A percentile compares a stretch with the other conserved stretches of the same genome.
These are phyloP conservation scores for Kryphioiulus occultus DNA, from an alignment of 2,888 invertebrate genomes.

Conservation along the genomic window DNA sequence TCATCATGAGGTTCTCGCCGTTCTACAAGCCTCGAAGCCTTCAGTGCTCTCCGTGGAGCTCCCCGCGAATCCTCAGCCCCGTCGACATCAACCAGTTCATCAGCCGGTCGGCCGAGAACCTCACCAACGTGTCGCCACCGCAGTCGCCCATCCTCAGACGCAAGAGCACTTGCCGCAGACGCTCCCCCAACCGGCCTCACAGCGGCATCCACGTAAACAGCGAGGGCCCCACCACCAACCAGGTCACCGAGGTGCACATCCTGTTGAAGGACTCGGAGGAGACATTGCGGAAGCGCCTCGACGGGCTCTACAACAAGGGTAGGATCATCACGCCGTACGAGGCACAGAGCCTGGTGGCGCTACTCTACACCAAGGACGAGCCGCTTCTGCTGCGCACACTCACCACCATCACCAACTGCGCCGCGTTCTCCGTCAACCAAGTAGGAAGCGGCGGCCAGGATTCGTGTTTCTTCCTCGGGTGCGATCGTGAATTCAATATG, in stretches of 20 bases:
- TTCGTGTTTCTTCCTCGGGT: neutral
- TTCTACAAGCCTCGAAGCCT: slow-evolving; percentile 56
- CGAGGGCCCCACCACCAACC: slow-evolving; percentile 33
- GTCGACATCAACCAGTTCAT: slow-evolving; percentile 64
- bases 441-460: slow-evolving; percentile 57
- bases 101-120: slow-evolving; percentile 64
- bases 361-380: slow-evolving; percentile 65
- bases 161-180: slow-evolving; percentile 51
- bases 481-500: neutral
- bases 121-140: slow-evolving; percentile 57
- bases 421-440: slow-evolving; percentile 66
- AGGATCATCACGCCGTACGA: slow-evolving; percentile 64
- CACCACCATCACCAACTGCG: slow-evolving; percentile 66
- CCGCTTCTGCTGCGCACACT: slow-evolving; percentile 65
- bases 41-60: slow-evolving; percentile 66
- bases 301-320: slow-evolving; percentile 56
- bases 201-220: slow-evolving; percentile 21
- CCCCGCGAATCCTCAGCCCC: slow-evolving; percentile 65
- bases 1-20: slow-evolving; percentile 55
- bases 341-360: slow-evolving; percentile 64
- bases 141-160: slow-evolving; percentile 61
- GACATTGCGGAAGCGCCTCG: slow-evolving; percentile 55
- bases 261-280: slow-evolving; percentile 56
- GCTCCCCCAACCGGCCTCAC: slow-evolving; percentile 42
- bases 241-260: slow-evolving; percentile 54